phyloP scores from a whole-genome alignment of 2,113 vertebrate genomes.

The Peucedramus taeniatus region DNA sequence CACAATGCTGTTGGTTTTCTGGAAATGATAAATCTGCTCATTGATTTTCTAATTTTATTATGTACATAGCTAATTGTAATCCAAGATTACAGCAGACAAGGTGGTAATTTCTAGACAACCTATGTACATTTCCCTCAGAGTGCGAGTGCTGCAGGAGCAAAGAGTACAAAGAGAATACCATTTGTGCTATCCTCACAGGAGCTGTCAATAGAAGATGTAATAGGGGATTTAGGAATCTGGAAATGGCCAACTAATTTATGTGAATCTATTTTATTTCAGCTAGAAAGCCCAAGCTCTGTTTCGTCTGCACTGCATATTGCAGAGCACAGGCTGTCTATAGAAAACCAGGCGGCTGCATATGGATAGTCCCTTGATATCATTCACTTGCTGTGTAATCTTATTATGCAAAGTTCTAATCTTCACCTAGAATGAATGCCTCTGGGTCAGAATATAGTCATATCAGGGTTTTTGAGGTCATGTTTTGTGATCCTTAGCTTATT shows the following conservation, averaged over 20 bases:
- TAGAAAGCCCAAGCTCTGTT: constrained; percentile 78
- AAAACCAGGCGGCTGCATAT: constrained; percentile 98
- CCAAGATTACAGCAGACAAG: constrained; percentile 88
- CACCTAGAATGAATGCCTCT: constrained; percentile 95
- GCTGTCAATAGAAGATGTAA: constrained; percentile 88
- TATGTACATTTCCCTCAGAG: constrained; percentile 73
- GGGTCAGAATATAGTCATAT: constrained; percentile 92
- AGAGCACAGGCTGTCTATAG: constrained; percentile 80
- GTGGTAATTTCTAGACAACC: constrained; percentile 87
- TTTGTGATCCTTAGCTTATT: constrained; percentile 92
- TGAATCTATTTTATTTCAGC: constrained; percentile 87
- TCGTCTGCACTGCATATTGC: constrained; percentile 77
- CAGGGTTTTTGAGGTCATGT: constrained; percentile 89
- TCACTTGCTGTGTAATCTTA: constrained; percentile 99
- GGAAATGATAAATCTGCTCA: constrained; percentile 64
- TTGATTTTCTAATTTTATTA: constrained; percentile 82
- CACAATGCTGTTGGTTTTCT: constrained; percentile 51
- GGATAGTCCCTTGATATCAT: constrained; percentile 99
- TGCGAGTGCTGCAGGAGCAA: constrained; percentile 63
- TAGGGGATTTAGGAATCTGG: constrained; percentile 88
- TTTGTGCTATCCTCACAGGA: constrained; percentile 80
- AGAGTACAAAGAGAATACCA: constrained; percentile 76
- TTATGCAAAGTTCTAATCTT: constrained; percentile 99
- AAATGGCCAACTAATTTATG: constrained; percentile 88
- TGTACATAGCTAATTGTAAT: constrained; percentile 86